Evolutionary conservation across 2,888 invertebrate genomes (phyloP).

Genomic region (Drosophila prolongata): DNA sequence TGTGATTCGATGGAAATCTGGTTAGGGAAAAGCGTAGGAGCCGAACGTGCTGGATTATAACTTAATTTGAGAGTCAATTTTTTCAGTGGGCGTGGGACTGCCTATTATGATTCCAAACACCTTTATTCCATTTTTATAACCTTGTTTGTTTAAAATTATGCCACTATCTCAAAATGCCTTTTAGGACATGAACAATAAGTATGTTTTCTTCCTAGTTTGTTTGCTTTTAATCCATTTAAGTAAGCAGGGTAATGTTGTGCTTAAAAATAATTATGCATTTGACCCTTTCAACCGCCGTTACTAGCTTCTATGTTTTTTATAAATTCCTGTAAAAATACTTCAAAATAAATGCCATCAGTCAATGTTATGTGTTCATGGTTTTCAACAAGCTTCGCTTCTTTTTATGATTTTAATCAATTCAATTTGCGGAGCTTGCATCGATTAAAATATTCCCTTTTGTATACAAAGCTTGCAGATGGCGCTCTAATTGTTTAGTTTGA

Average conservation of each 20-base stretch:
- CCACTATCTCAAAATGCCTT: too few species aligned
- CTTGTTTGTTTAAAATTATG: too few species aligned
- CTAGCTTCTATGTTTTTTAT: neutral
- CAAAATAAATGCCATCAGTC: neutral
- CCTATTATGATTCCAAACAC: too few species aligned
- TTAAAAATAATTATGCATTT: too few species aligned
- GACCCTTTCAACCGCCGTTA: neutral
- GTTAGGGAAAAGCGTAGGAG: neutral
- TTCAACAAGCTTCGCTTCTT: neutral
- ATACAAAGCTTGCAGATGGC: constrained; percentile 2
- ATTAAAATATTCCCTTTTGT: neutral
- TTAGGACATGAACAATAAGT: too few species aligned
- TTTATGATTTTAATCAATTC: constrained; percentile 10
- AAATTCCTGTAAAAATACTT: neutral
- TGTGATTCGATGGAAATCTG: constrained; percentile 1
- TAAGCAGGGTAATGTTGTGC: too few species aligned
- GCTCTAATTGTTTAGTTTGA: constrained; percentile 3
- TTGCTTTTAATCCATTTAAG: too few species aligned
- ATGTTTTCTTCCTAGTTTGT: too few species aligned
- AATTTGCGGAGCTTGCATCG: neutral
- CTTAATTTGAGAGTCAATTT: neutral
- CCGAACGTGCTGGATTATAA: neutral
- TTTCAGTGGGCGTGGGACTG: neutral
- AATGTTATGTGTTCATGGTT: neutral
- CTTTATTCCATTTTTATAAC: too few species aligned